phyloP scores from a whole-genome alignment of 2,113 vertebrate species.

The Xenopus borealis region DNA sequence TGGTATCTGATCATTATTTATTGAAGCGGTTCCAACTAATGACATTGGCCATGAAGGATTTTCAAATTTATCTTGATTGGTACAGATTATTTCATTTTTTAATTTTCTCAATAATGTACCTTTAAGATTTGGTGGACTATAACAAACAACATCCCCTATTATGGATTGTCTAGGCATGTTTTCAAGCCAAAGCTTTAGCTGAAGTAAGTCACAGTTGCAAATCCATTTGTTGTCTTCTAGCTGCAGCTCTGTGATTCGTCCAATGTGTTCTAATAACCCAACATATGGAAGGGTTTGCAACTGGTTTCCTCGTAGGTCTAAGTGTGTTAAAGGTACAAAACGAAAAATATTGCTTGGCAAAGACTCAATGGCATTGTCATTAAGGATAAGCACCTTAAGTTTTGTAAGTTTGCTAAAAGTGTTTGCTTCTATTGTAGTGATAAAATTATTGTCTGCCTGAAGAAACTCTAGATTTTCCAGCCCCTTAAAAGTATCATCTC shows the following conservation, averaged over 20 bases:
- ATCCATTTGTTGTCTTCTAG: constrained; percentile 92
- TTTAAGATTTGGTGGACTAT: constrained; percentile 78
- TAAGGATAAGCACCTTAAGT: constrained; percentile 96
- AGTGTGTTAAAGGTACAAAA: constrained; percentile 92
- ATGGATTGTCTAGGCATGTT: constrained; percentile 92
- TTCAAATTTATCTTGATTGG: constrained; percentile 76
- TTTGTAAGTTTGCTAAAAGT: constrained; percentile 94
- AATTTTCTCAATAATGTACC: constrained; percentile 81
- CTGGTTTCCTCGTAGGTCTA: constrained; percentile 93
- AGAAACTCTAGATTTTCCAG: constrained; percentile 94
- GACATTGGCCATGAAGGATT: constrained; percentile 86
- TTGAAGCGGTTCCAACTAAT: constrained; percentile 80
- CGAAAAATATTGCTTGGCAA: constrained; percentile 92
- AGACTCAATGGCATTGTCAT: constrained; percentile 92
- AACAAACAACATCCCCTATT: constrained; percentile 86
- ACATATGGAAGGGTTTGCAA: constrained; percentile 90
- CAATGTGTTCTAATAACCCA: constrained; percentile 94
- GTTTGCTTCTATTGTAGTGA: constrained; percentile 89
- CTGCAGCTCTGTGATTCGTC: constrained; percentile 90
- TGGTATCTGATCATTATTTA: constrained; percentile 59
- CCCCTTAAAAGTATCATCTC: constrained; percentile 92
- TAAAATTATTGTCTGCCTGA: constrained; percentile 97
- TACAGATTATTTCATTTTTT: constrained; percentile 84
- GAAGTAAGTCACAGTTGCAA: constrained; percentile 89
- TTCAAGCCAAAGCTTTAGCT: constrained; percentile 92